phyloP scores from a whole-genome alignment of 2,888 invertebrate species.

The Conomelus anceps region DNA sequence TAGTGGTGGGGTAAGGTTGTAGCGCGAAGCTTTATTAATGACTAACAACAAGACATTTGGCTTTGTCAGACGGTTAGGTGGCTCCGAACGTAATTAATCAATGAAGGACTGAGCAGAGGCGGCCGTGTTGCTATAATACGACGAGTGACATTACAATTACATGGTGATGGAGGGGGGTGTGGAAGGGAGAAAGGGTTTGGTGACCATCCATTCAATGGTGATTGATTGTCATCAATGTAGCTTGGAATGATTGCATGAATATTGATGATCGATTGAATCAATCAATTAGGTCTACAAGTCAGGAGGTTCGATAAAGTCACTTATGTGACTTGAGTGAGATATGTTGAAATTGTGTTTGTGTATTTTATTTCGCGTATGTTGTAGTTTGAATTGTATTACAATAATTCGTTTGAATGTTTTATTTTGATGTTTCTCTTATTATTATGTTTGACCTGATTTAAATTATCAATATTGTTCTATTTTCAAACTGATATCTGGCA shows the following conservation, averaged over 20 bases:
- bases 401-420: too few species aligned
- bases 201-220: neutral
- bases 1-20: too few species aligned
- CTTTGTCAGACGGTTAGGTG: neutral
- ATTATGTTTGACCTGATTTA: too few species aligned
- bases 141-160: neutral
- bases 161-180: too few species aligned
- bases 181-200: too few species aligned
- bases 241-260: neutral
- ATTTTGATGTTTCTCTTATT: too few species aligned
- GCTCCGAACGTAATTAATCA: neutral
- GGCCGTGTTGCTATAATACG: neutral
- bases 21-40: neutral
- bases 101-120: too few species aligned
- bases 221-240: neutral
- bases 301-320: neutral
- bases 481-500: too few species aligned
- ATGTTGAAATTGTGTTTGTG: too few species aligned
- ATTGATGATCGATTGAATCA: neutral
- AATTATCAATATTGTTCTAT: too few species aligned
- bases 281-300: neutral
- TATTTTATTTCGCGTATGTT: too few species aligned
- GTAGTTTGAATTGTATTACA: too few species aligned
- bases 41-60: neutral
- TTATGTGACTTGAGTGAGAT: neutral